Evolutionary conservation across 37 sponge, comb jelly and placozoan species (phyloP), one percentile per base, ranked within the genome.

Genomic region (Geodia barretti): DNA sequence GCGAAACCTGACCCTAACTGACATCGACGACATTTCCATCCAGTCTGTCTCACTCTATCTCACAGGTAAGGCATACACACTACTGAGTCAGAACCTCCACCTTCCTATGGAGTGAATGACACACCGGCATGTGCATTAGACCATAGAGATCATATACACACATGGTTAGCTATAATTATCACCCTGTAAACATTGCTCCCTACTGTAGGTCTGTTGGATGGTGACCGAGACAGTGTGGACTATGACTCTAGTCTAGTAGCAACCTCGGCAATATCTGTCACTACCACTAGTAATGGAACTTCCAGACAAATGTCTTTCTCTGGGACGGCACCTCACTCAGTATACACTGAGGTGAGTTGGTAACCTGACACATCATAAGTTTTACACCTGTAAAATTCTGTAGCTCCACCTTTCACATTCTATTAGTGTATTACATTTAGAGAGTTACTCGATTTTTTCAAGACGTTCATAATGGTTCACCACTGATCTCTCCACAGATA

Each of bases 1-100:
- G n/a, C 47, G n/a, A 35, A 39, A 69, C 38, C 58, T 85, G 0
- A 68, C 39, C 9, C 63, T 85, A 4, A 29, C 41, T 19, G 86
- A 85, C 41, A 73, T 85, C 19, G 86, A n/a, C n/a, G n/a, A 85
- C 33, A 40, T 73, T 30, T 62, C 76, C 37, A 71, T 85, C 29
- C n/a, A 43, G n/a, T 60, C 41, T 29, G 78, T 62, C 23, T 68
- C 64, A 23, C 1, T 85, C 1, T n/a, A 34, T 0, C 62, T 78
- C 8, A 72, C 86, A 68, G 59, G 81, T 80, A 32, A 31, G 68
- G 3, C 3, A 62, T n/a, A n/a, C n/a, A n/a, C n/a, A n/a, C n/a
- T n/a, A n/a, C n/a, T n/a, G n/a, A n/a, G n/a, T n/a, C n/a, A n/a
- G n/a, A n/a, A n/a, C n/a, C n/a, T n/a, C n/a, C n/a, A n/a, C n/a